phyloP scores from a whole-genome alignment of 2,797 vertebrate genomes.

The Gymnopithys bicolor region DNA sequence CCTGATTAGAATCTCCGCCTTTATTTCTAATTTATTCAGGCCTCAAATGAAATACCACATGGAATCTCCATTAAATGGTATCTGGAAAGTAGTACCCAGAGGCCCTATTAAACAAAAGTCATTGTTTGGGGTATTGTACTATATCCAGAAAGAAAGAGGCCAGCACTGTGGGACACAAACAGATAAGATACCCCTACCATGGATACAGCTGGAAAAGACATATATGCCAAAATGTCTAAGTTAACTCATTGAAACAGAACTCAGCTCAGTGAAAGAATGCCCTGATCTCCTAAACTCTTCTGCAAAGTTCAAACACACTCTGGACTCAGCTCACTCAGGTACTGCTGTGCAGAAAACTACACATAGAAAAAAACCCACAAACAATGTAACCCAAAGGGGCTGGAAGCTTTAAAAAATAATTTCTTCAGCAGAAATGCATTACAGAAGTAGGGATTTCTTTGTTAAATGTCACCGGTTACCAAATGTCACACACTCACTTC shows the following conservation, averaged over 20 bases:
- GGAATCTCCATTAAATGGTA: not conserved
- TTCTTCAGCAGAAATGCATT: not conserved
- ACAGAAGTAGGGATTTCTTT: not conserved
- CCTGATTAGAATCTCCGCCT: not conserved
- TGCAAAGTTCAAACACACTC: not conserved
- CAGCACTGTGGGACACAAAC: not conserved
- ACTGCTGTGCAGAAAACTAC: not conserved
- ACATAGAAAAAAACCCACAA: not conserved
- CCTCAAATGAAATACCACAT: not conserved
- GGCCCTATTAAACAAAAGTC: not conserved
- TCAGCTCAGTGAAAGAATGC: not conserved
- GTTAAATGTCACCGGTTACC: not conserved
- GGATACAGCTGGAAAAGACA: not conserved
- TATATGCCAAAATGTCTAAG: not conserved
- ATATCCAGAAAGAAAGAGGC: not conserved
- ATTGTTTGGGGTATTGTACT: not conserved
- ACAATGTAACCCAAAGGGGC: not conserved
- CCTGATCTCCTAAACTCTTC: not conserved
- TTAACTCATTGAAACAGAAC: not conserved
- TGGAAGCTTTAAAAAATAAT: not conserved
- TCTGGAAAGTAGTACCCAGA: not conserved
- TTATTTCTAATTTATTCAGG: not conserved
- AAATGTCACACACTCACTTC: not conserved
- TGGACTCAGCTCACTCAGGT: accelerated
- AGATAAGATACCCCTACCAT: not conserved